Evolutionary conservation across 2,888 invertebrate species (phyloP).

Genomic region (Pyrochroa serraticornis): DNA sequence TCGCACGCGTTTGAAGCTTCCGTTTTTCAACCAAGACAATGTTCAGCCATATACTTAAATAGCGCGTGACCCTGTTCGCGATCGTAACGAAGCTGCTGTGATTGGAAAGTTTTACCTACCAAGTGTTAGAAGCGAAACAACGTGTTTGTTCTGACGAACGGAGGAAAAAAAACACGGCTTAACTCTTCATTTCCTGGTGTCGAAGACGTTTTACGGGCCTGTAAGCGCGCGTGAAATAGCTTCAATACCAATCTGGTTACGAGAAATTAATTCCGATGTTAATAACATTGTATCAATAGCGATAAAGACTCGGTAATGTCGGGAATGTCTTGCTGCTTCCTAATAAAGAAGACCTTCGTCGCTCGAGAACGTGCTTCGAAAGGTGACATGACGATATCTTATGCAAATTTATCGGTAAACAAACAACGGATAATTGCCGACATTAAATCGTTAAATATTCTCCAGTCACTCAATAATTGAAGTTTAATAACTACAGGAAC

Average conservation of each 20-base stretch:
- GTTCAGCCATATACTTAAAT: conserved; percentile 34
- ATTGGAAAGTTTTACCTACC: conserved; percentile 35
- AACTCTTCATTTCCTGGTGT: neutral
- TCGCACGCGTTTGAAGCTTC: too few relatives aligned
- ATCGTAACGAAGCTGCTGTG: conserved; percentile 12
- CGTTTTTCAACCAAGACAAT: too few relatives aligned
- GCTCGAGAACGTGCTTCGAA: conserved; percentile 27
- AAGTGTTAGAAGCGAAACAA: too few relatives aligned
- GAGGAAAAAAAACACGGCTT: conserved; percentile 15
- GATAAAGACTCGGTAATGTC: conserved; percentile 20
- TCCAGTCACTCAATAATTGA: conserved; percentile 7
- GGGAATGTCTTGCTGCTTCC: conserved; percentile 33
- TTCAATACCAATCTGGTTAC: conserved; percentile 11
- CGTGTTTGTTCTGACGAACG: conserved; percentile 11
- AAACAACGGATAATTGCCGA: conserved; percentile 36
- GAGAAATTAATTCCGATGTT: conserved; percentile 21
- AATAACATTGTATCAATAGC: conserved; percentile 22
- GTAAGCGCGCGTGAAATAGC: neutral
- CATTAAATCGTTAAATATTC: conserved; percentile 29
- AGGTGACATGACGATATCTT: conserved; percentile 35
- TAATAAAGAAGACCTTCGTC: conserved; percentile 35
- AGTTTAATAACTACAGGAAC: neutral
- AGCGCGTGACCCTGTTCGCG: conserved; percentile 41
- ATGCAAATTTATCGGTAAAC: conserved; percentile 36
- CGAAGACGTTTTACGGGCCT: neutral